Evolutionary conservation across 2,888 invertebrate genomes (phyloP).

Genomic region (Drosophila pseudotakahashii): DNA sequence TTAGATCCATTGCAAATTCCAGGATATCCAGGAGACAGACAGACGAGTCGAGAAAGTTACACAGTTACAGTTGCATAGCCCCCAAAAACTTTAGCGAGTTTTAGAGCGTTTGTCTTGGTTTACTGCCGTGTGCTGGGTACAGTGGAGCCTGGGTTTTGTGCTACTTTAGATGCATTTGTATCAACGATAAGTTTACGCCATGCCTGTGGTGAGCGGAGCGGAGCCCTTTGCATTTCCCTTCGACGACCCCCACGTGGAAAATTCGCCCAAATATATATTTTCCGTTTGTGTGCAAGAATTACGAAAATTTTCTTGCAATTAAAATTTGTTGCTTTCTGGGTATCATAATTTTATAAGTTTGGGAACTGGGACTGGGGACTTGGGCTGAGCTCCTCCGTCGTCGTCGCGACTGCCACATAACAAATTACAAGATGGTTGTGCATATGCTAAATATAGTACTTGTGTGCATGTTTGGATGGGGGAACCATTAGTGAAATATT

Average conservation of each 20-base stretch:
- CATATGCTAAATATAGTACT: slow-evolving; percentile 58
- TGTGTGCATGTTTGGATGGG: slow-evolving; percentile 17
- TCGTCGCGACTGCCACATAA: slow-evolving; percentile 41
- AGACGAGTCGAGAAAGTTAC: slow-evolving; percentile 26
- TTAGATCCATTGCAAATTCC: neutral
- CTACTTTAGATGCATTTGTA: slow-evolving; percentile 49
- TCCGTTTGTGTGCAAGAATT: slow-evolving; percentile 55
- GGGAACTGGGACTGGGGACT: neutral
- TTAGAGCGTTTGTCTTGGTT: slow-evolving; percentile 47
- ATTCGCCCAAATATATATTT: slow-evolving; percentile 8
- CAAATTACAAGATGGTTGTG: slow-evolving; percentile 65
- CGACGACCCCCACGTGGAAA: neutral
- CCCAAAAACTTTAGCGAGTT: slow-evolving; percentile 46
- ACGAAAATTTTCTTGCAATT: slow-evolving; percentile 74
- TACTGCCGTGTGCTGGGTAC: slow-evolving; percentile 17
- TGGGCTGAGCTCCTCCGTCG: neutral
- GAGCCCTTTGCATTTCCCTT: neutral
- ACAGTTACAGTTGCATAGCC: slow-evolving; percentile 49
- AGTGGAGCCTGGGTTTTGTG: slow-evolving; percentile 27
- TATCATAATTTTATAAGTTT: slow-evolving; percentile 76
- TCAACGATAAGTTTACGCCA: slow-evolving; percentile 39
- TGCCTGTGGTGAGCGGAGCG: slow-evolving; percentile 17
- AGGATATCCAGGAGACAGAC: slow-evolving; percentile 21
- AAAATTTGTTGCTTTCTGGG: slow-evolving; percentile 78
- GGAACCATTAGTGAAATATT: slow-evolving; percentile 55